These are phyloP conservation scores for Hydrochoerus hydrochaeris DNA, from an alignment of 2,113 vertebrate genomes.

Conservation along the genomic window DNA sequence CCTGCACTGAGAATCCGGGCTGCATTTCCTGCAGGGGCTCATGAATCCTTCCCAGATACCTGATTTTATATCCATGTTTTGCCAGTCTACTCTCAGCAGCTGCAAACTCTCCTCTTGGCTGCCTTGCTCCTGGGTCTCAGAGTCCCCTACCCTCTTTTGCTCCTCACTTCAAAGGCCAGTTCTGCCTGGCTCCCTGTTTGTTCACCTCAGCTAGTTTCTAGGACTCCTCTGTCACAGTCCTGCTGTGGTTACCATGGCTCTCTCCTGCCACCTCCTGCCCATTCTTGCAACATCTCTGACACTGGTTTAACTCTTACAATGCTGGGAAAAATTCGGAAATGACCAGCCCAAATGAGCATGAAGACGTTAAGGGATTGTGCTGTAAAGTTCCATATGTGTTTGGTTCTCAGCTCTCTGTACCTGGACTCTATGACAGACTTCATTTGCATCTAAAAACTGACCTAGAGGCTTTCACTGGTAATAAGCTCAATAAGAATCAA, in stretches of 20 bases:
- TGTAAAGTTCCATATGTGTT: neutral
- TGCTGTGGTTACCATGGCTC: neutral
- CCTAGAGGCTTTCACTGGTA: neutral
- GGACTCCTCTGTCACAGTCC: neutral
- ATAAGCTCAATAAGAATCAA: neutral
- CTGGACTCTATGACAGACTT: neutral
- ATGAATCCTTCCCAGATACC: neutral
- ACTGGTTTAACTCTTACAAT: neutral
- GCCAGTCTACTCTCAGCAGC: neutral
- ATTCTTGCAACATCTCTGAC: neutral
- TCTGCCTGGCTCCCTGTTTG: neutral
- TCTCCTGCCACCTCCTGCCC: constrained; percentile 73
- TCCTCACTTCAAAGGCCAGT: neutral
- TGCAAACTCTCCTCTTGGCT: neutral
- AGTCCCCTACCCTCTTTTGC: no score
- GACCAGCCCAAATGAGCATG: neutral
- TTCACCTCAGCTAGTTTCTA: neutral
- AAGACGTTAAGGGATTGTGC: neutral
- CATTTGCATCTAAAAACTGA: neutral
- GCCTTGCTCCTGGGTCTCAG: neutral
- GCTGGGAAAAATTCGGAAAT: neutral
- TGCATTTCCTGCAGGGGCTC: neutral
- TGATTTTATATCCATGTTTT: neutral
- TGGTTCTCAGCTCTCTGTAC: neutral
- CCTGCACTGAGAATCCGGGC: neutral